These are phyloP conservation scores for Popillia japonica DNA, from an alignment of 1,140 invertebrate species.

Conservation along the genomic window DNA sequence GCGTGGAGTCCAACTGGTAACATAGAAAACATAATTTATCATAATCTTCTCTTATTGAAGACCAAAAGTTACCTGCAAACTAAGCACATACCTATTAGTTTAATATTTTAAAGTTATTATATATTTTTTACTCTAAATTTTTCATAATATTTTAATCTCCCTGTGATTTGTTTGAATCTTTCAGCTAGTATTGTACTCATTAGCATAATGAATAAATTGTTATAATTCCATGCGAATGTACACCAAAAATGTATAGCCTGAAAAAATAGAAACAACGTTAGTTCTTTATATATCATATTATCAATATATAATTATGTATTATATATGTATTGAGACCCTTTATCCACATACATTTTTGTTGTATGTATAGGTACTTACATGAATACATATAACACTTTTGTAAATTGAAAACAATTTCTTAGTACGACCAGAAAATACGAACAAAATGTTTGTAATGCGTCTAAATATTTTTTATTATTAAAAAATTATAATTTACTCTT, in stretches of 20 bases:
- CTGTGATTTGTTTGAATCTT: conserved; percentile 48
- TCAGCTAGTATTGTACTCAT: conserved; percentile 47
- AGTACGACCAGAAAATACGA: no score
- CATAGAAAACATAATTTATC: conserved; percentile 41
- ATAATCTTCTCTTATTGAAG: conserved; percentile 42
- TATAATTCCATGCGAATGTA: conserved; percentile 46
- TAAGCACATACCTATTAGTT: background rate
- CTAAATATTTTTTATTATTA: no score
- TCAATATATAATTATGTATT: no score
- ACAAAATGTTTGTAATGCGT: no score
- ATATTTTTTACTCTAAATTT: conserved; percentile 41
- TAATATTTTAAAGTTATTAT: background rate
- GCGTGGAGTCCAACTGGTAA: conserved; percentile 37
- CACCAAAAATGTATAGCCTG: conserved; percentile 43
- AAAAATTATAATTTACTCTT: no score
- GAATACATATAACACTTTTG: no score
- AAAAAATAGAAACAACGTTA: conserved; percentile 43
- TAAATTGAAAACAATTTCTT: no score
- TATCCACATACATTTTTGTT: no score
- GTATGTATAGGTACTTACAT: no score
- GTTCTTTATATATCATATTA: no score
- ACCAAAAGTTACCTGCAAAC: conserved; percentile 39
- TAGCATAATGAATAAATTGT: conserved; percentile 51
- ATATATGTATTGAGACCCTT: no score
- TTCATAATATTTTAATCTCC: conserved; percentile 34